Base-by-base conservation (phyloP, 2,797 vertebrate genomes). In the Netta rufina region DNA sequence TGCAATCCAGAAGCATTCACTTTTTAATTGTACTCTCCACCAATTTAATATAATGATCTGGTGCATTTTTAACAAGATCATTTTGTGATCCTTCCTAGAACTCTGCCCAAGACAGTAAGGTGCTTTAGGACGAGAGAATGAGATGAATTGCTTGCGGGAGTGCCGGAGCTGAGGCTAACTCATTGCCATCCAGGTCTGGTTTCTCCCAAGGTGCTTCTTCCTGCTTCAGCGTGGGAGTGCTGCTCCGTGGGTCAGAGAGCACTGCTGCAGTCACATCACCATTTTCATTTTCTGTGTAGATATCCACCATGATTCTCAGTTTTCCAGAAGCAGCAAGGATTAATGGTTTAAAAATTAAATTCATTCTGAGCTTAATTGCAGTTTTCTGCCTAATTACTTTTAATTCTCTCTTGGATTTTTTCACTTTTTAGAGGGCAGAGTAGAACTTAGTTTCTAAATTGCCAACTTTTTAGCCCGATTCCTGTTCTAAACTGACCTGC, bases 401-500 rank as follows among this genome's bases (percentile, higher is more conserved):
- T 80, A 92, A 89, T 93, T 95, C 92, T 93, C 84, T 20, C 74
- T 86, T 91, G 87, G 79, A 88, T 92, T 95, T 93, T 91, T 96
- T 85, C 54, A 80, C 61, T 90, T 96, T 30, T 16, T 71, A 72
- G 89, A 91, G 82, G 79, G 85, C 38, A 15, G 69, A 71, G 69
- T 72, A 89, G 74, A 96, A 93, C 86, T 94, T 92, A 17, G 41
- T 77, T 90, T 65, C 75, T 90, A 74, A 94, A 90, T 92, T 93
- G 78, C 84, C 73, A 92, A 85, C 93, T 96, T 97, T 95, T 62
- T 95, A 95, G 69, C 54, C n/a, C 53, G 65, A 69, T 90, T 93
- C 86, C 78, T 92, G 58, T 66, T 85, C 84, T 91, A 84, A 96
- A 79, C 92, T 97, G 94, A 96, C 96, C 93, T 93, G 90, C 92